Conservation (phyloP, 2,888 invertebrate species). For the Tenthredo amoena region DNA sequence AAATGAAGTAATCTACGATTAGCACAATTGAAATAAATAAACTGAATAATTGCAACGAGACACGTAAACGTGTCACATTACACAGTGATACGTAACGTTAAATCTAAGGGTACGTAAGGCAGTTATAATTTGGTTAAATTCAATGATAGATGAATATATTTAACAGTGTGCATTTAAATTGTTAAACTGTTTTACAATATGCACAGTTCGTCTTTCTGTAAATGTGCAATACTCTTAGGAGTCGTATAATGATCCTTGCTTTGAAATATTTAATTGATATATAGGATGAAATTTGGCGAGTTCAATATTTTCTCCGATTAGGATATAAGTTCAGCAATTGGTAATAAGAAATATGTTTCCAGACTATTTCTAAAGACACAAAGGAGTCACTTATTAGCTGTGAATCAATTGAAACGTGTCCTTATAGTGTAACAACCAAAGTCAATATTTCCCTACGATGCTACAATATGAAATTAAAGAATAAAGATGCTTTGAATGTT, state of each 20-base stretch:
- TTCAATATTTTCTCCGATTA: neutral
- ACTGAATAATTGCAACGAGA: slow-evolving; percentile 26
- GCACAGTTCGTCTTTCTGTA: neutral
- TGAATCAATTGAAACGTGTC: slow-evolving; percentile 50
- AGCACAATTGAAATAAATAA: slow-evolving; percentile 31
- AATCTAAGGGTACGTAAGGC: neutral
- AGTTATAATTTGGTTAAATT: neutral
- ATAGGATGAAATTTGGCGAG: neutral
- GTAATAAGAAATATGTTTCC: neutral
- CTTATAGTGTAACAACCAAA: slow-evolving; percentile 46
- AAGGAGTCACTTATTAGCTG: slow-evolving; percentile 6
- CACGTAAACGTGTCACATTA: neutral
- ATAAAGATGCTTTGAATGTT: neutral
- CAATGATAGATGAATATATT: slow-evolving; percentile 1
- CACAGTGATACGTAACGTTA: neutral
- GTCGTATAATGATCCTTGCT: neutral
- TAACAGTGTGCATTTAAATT: neutral
- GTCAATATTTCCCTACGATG: slow-evolving; percentile 46
- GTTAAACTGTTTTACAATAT: neutral
- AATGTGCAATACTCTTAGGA: neutral
- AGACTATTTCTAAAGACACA: neutral
- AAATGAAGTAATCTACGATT: neutral
- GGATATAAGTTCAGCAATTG: neutral
- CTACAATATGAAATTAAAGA: neutral
- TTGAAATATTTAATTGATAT: neutral